phyloP scores from a whole-genome alignment of 2,113 vertebrate genomes.

The Narcine bancroftii region DNA sequence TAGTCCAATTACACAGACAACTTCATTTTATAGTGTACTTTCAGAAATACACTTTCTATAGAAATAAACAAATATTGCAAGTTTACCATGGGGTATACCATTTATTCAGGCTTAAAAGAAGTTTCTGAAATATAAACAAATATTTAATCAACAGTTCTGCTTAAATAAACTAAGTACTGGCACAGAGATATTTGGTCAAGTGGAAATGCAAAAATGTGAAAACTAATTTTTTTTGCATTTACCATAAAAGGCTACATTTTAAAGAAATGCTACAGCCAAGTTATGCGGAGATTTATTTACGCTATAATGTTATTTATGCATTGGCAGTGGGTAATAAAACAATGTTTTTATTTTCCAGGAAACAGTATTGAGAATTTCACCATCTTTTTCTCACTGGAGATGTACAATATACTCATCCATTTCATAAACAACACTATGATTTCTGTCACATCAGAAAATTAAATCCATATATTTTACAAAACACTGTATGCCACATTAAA shows the following conservation, averaged over 20 bases:
- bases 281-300: not conserved
- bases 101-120: not conserved
- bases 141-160: not conserved
- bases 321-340: not conserved
- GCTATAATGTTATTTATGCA: not conserved
- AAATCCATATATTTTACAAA: not conserved
- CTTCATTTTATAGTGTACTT: not conserved
- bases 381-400: not conserved
- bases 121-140: not conserved
- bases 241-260: not conserved
- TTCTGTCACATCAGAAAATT: not conserved
- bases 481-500: constrained; percentile 16
- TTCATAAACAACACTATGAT: not conserved
- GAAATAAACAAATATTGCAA: not conserved
- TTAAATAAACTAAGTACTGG: not conserved
- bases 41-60: no score
- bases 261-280: not conserved
- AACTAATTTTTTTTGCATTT: constrained; percentile 14
- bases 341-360: not conserved
- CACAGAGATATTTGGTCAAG: not conserved
- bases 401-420: not conserved
- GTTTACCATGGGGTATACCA: not conserved
- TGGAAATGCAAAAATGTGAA: not conserved
- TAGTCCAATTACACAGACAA: not conserved
- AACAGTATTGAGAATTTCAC: not conserved